Conservation (phyloP, 1,140 invertebrate species). For the Danaus melanippus region DNA sequence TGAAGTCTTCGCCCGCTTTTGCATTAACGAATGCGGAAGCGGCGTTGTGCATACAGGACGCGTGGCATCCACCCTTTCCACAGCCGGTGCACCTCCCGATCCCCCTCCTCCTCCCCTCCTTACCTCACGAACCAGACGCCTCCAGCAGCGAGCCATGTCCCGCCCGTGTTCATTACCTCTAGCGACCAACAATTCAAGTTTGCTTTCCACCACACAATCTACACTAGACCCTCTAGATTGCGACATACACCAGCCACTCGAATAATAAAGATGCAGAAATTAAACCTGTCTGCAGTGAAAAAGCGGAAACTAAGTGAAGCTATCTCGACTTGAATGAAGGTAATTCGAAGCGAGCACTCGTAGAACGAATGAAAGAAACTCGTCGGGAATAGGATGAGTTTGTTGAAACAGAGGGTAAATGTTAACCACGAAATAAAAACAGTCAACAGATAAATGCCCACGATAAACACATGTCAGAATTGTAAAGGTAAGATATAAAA, state of each 20-base stretch:
- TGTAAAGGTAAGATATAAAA: slow-evolving; percentile 52
- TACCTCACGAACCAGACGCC: slow-evolving; percentile 58
- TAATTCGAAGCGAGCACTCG: slow-evolving; percentile 64
- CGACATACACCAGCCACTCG: slow-evolving; percentile 60
- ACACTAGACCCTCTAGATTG: slow-evolving; percentile 58
- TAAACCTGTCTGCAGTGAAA: slow-evolving; percentile 62
- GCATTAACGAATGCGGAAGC: slow-evolving; percentile 72
- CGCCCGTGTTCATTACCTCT: slow-evolving; percentile 69
- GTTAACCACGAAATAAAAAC: slow-evolving; percentile 70
- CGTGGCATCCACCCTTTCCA: slow-evolving; percentile 47
- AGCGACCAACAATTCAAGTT: slow-evolving; percentile 70
- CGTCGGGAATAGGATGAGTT: slow-evolving; percentile 44
- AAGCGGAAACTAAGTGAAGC: slow-evolving; percentile 71
- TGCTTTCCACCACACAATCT: slow-evolving; percentile 69
- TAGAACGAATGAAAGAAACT: slow-evolving; percentile 67
- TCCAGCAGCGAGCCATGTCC: slow-evolving; percentile 54
- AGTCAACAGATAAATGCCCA: slow-evolving; percentile 71
- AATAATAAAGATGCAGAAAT: slow-evolving; percentile 72
- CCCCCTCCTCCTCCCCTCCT: slow-evolving; percentile 26
- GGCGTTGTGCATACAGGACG: slow-evolving; percentile 68
- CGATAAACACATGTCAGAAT: slow-evolving; percentile 64
- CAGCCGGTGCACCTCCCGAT: slow-evolving; percentile 26
- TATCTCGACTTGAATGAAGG: slow-evolving; percentile 66
- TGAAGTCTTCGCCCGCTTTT: slow-evolving; percentile 68
- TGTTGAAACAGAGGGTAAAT: slow-evolving; percentile 68